Conservation (phyloP, 2,797 vertebrate genomes). For the Acrocephalus scirpaceus region DNA sequence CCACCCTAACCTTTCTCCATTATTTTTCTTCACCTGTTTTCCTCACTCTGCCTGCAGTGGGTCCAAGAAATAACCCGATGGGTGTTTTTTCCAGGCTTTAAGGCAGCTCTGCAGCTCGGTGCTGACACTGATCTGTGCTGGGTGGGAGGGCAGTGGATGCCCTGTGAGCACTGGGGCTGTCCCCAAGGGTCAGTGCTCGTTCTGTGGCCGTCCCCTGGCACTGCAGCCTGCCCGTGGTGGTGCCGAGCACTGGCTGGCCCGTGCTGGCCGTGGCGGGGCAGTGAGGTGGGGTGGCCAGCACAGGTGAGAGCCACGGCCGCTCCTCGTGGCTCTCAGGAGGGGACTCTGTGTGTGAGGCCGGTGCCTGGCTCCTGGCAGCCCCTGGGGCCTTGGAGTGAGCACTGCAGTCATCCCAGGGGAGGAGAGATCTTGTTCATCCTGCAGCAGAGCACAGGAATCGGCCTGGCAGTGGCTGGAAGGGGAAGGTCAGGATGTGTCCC, state of each 20-base stretch:
- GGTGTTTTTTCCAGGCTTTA: neutral
- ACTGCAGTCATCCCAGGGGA: accelerated
- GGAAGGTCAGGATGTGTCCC: neutral
- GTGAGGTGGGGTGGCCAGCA: neutral
- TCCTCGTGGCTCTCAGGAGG: neutral
- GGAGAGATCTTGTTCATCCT: neutral
- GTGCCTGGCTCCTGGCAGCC: neutral
- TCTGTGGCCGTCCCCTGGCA: accelerated
- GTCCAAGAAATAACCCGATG: accelerated
- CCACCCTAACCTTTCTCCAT: neutral
- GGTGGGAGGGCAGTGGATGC: accelerated
- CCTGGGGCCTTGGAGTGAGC: accelerated
- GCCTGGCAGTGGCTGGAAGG: neutral
- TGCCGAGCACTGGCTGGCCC: accelerated
- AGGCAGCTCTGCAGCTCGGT: neutral
- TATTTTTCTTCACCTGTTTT: neutral
- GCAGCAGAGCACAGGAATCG: accelerated
- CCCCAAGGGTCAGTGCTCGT: accelerated
- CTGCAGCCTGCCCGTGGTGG: accelerated
- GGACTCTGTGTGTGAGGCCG: accelerated
- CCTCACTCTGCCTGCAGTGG: accelerated
- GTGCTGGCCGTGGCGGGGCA: accelerated
- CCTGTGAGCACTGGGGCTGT: accelerated
- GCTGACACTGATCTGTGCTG: accelerated
- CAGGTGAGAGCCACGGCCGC: accelerated